Evolutionary conservation across 1,140 invertebrate genomes (phyloP), one percentile per base, ranked within the genome.

Genomic region (Diprion similis): DNA sequence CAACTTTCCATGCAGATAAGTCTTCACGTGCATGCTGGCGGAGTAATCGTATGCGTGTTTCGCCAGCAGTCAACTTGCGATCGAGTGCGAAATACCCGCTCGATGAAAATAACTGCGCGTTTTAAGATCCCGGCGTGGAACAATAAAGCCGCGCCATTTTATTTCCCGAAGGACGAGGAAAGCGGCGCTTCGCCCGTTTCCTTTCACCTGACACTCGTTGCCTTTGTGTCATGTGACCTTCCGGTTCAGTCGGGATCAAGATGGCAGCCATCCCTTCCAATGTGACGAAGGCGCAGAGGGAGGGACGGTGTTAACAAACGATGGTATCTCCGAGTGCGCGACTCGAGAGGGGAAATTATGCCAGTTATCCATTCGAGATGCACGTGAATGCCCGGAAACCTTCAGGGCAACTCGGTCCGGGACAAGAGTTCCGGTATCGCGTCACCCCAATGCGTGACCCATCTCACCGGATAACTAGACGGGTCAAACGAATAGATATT

Each of bases 401-500:
- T 17, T 59, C 0, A 4, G 11, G 51, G 51, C 51, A 59, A 59
- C n/a, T 13, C 11, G 11, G 51, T 4, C 4, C 11, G 11, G n/a
- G 51, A 15, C 51, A 37, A 37, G 2, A 37, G 24, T 37, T 37
- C 24, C 6, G 51, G n/a, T 15, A 59, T 59, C 51, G 11, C n/a
- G 51, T 59, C 51, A 59, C 51, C 8, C n/a, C 6, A 15, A 37
- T 37, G 51, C n/a, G 51, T 17, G 51, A 59, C 51, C 51, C n/a
- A 59, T 59, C 11, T 59, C 51, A 59, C 3, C 51, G 51, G 51
- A 59, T 59, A 59, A 59, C 51, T 59, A 59, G 51, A 59, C 51
- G 51, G 6, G n/a, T 59, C 51, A 59, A 59, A 59, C 51, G 51
- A 59, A 59, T 59, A 59, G 51, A 59, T 59, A 59, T 59, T 59